Percentiles rank a stretch among this genome's conserved stretches.
Evolutionary conservation across 2,113 vertebrate species (phyloP).

Genomic region (Rousettus leschenaultii): DNA sequence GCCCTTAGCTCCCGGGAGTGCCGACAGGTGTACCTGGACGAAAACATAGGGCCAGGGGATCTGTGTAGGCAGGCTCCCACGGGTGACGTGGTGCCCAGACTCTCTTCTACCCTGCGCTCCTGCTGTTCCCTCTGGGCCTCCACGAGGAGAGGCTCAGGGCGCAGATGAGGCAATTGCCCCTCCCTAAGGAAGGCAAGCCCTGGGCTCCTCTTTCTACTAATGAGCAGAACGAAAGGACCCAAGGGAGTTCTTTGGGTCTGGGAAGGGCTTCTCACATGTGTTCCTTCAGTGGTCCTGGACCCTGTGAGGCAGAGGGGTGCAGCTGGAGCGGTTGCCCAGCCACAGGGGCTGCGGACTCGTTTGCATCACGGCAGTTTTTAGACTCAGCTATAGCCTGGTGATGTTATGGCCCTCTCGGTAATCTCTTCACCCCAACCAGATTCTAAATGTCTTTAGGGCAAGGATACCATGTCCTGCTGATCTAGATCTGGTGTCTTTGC

Average conservation of each 20-base stretch:
- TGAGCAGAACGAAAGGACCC: background rate
- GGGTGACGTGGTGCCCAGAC: background rate
- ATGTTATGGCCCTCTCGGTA: background rate
- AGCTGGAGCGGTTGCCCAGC: background rate
- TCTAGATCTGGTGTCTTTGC: background rate
- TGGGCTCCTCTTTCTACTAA: background rate
- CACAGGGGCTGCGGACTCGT: background rate
- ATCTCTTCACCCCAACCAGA: background rate
- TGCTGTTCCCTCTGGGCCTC: background rate
- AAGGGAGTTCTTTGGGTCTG: background rate
- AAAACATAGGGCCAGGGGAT: background rate
- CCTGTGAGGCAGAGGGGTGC: background rate
- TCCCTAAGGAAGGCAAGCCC: background rate
- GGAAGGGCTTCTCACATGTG: background rate
- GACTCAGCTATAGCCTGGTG: fast-evolving
- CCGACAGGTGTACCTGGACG: background rate
- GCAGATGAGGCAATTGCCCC: background rate
- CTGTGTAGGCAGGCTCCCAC: background rate
- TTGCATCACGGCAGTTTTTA: background rate
- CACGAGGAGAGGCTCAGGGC: background rate
- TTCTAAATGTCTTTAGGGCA: background rate
- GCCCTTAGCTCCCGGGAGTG: background rate
- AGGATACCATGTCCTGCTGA: background rate
- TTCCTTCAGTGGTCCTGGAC: background rate
- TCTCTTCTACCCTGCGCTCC: background rate